Evolutionary conservation across 2,113 vertebrate genomes (phyloP).

Genomic region (Apteryx owenii): DNA sequence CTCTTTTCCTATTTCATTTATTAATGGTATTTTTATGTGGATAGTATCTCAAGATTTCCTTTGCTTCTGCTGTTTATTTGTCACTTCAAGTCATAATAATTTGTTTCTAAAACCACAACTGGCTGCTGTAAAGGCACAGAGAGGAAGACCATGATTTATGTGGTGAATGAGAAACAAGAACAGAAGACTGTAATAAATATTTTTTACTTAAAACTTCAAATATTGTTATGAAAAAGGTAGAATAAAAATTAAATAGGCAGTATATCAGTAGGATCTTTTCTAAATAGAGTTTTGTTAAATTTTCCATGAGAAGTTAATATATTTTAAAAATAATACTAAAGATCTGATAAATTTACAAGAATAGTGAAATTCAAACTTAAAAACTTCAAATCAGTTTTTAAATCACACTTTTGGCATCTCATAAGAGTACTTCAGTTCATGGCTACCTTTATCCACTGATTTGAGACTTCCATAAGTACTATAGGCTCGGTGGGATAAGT

Average conservation of each 20-base stretch:
- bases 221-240: slow-evolving; percentile 39
- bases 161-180: slow-evolving; percentile 13
- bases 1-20: neutral
- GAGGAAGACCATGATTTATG: slow-evolving; percentile 45
- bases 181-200: slow-evolving; percentile 31
- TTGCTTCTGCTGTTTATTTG: slow-evolving; percentile 38
- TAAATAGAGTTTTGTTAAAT: neutral
- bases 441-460: slow-evolving; percentile 4
- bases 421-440: neutral
- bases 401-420: slow-evolving; percentile 25
- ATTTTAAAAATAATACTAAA: slow-evolving; percentile 6
- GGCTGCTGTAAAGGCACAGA: slow-evolving; percentile 44
- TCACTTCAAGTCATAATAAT: slow-evolving; percentile 47
- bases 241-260: slow-evolving; percentile 49
- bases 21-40: slow-evolving; percentile 41
- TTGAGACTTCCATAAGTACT: neutral
- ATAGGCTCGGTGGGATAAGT: neutral
- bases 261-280: slow-evolving; percentile 44
- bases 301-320: neutral
- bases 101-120: slow-evolving; percentile 56
- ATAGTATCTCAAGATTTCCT: slow-evolving; percentile 23
- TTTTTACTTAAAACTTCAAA: slow-evolving; percentile 32
- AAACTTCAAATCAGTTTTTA: slow-evolving; percentile 13
- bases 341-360: slow-evolving; percentile 3
- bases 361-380: slow-evolving; percentile 28